Percentiles rank a stretch among this genome's conserved stretches.
Evolutionary conservation across 2,888 invertebrate genomes (phyloP).

Genomic region (Drosophila phalerata): DNA sequence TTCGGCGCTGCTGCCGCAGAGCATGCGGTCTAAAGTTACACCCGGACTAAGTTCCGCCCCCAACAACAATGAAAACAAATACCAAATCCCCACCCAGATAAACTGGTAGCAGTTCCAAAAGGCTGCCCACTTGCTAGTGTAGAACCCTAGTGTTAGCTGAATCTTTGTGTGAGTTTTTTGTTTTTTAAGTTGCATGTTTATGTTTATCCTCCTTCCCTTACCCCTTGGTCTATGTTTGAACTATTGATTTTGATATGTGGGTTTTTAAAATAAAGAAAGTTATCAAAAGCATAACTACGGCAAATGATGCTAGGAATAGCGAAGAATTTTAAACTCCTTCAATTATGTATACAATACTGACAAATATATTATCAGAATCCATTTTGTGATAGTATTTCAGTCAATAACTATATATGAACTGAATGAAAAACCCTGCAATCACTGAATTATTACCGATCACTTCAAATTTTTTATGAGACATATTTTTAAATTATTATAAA

Average conservation of each 20-base stretch:
- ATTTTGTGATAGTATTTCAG: not conserved
- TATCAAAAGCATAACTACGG: not conserved
- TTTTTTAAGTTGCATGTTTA: conserved; percentile 38
- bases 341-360: not conserved
- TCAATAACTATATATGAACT: not conserved
- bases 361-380: not conserved
- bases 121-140: conserved; percentile 42
- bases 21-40: conserved; percentile 78
- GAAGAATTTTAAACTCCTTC: not conserved
- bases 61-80: not conserved
- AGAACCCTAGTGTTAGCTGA: conserved; percentile 67
- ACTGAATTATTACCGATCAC: not conserved
- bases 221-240: conserved; percentile 18
- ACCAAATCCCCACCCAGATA: not conserved
- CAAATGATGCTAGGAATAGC: not conserved
- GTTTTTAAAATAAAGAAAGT: not conserved
- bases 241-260: conserved; percentile 43
- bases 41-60: not conserved
- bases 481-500: no score
- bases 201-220: conserved; percentile 14
- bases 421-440: not conserved
- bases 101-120: conserved; percentile 32
- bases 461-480: no score
- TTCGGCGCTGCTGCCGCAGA: conserved; percentile 84
- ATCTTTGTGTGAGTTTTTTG: conserved; percentile 41